A percentile compares a stretch with the other conserved stretches of the same genome.
Conservation (phyloP, 2,888 invertebrate species). For the Watsonalla cultraria region DNA sequence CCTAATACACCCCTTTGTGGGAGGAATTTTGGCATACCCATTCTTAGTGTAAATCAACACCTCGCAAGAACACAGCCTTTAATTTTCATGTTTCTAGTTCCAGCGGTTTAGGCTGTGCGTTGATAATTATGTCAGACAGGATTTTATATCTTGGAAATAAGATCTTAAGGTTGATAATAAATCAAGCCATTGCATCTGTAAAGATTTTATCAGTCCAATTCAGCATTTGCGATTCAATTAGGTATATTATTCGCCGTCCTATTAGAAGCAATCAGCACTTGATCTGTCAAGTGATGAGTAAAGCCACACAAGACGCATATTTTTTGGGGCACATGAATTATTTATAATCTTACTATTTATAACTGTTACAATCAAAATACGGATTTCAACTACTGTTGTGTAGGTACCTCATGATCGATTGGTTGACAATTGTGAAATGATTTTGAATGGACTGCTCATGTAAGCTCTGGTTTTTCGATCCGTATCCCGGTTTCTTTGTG, state of each 20-base stretch:
- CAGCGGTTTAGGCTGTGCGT: too few relatives aligned
- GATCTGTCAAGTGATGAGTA: neutral
- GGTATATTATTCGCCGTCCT: neutral
- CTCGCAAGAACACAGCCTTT: too few relatives aligned
- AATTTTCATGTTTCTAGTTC: too few relatives aligned
- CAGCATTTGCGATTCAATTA: neutral
- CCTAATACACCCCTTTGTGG: too few relatives aligned
- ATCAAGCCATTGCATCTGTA: too few relatives aligned
- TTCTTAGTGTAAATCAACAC: too few relatives aligned
- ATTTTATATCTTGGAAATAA: too few relatives aligned
- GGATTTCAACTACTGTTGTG: conserved; percentile 1
- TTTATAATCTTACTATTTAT: conserved; percentile 3
- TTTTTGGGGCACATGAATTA: conserved; percentile 6
- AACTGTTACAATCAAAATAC: conserved; percentile 8
- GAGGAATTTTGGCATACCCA: too few relatives aligned
- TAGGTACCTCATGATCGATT: conserved; percentile 5
- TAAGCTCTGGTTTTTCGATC: neutral
- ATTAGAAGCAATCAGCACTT: neutral
- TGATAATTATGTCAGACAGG: too few relatives aligned
- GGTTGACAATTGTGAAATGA: neutral
- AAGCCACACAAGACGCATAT: conserved; percentile 1
- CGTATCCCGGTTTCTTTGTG: neutral
- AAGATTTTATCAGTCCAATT: too few relatives aligned
- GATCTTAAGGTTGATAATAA: too few relatives aligned
- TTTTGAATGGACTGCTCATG: neutral